Base-by-base conservation (phyloP, 2,888 invertebrate species). In the Neelides folsomi region DNA sequence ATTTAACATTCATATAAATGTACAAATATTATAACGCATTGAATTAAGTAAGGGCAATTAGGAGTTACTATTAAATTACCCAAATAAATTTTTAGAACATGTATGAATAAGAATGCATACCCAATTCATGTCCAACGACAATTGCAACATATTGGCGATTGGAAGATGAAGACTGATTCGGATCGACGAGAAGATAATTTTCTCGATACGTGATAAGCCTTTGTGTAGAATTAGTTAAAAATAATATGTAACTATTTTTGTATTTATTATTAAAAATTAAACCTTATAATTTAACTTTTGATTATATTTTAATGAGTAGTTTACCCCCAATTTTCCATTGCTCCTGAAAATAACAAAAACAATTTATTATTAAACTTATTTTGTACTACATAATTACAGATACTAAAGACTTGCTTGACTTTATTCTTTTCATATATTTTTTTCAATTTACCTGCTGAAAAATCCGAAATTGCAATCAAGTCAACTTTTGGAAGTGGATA, bases 241-340 rank as follows among this genome's bases (percentile, higher is more conserved):
- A n/a, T n/a, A n/a, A n/a, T n/a, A n/a, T n/a, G n/a, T n/a, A n/a
- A n/a, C n/a, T n/a, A n/a, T n/a, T n/a, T n/a, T n/a, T n/a, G n/a
- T n/a, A n/a, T n/a, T n/a, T n/a, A n/a, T n/a, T n/a, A n/a, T n/a
- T n/a, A n/a, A n/a, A n/a, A n/a, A n/a, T n/a, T n/a, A n/a, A n/a
- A n/a, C n/a, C n/a, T n/a, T n/a, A n/a, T n/a, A n/a, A n/a, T n/a
- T n/a, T n/a, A n/a, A n/a, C n/a, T n/a, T n/a, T n/a, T n/a, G n/a
- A n/a, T n/a, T n/a, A n/a, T n/a, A n/a, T n/a, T n/a, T n/a, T n/a
- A n/a, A n/a, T n/a, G n/a, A n/a, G n/a, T n/a, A 27, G 7, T 27
- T 27, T 27, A 27, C 3, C 78, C 78, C 77, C 77, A 78, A 67
- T 78, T 78, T 67, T 77, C 77, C 77, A 77, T 77, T 34, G 77